Percentiles rank a stretch among this genome's conserved stretches.
Conservation (phyloP, 2,113 vertebrate species). For the Pelobates fuscus region DNA sequence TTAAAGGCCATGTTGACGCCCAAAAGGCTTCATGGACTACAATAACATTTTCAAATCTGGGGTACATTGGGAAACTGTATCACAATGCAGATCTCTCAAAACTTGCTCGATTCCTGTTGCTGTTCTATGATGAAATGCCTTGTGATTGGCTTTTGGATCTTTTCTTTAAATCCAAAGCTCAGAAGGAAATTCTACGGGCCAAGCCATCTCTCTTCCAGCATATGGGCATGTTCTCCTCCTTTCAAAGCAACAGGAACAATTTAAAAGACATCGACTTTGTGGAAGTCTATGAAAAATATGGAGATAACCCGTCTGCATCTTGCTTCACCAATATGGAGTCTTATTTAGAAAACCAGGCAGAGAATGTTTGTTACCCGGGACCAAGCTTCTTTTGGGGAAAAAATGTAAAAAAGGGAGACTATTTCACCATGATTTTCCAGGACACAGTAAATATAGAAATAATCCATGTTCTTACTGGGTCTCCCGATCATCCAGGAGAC, state of each 20-base stretch:
- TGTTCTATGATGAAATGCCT: slow-evolving; percentile 40
- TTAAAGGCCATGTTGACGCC: not conserved
- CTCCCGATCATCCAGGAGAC: not conserved
- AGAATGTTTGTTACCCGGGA: slow-evolving; percentile 26
- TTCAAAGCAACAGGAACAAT: not conserved
- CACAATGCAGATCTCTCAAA: not conserved
- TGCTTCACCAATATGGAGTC: slow-evolving; percentile 45
- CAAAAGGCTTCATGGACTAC: not conserved
- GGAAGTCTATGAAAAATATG: not conserved
- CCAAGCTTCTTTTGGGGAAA: not conserved
- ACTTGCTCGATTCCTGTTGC: not conserved
- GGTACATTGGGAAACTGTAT: slow-evolving; percentile 42
- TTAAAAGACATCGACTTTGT: not conserved
- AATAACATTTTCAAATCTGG: slow-evolving; percentile 32
- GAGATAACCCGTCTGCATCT: slow-evolving; percentile 34
- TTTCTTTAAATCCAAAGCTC: not conserved
- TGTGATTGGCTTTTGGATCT: slow-evolving; percentile 30
- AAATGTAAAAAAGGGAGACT: accelerated
- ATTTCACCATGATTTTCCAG: not conserved
- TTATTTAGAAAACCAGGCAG: not conserved
- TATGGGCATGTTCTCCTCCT: not conserved
- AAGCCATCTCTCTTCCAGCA: slow-evolving; percentile 20
- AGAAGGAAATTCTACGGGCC: accelerated
- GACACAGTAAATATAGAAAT: not conserved
- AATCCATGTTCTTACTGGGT: not conserved